Evolutionary conservation across 1,140 invertebrate species (phyloP), one percentile per base, ranked within the genome.

Genomic region (Cotesia chilonis): DNA sequence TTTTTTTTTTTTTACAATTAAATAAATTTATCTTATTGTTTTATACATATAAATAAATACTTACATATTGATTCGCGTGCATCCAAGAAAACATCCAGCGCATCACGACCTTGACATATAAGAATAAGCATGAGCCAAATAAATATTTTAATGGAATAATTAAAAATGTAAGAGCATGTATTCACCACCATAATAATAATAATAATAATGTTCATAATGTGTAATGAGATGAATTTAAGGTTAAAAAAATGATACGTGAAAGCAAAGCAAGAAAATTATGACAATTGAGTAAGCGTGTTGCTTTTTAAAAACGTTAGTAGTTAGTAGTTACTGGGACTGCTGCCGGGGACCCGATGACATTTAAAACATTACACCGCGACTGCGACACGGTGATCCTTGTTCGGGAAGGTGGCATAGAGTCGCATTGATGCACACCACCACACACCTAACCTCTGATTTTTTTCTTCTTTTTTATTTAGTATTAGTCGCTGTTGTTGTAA

Each of bases 101-200:
- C 35, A 59, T 51, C 60, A 64, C 74, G 74, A 75, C 74, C 74
- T 75, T 75, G 74, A 73, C 74, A 75, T 73, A 75, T 75, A 75
- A 75, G 70, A 71, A 63, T 41, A 37, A 28, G 3, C 28, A 28
- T 3, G 28, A 28, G 28, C 28, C 28, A 28, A 28, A 28, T 28
- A 28, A 2, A 28, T 28, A 28, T 28, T 28, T 28, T 28, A 28
- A 28, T 28, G 3, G 28, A 28, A 28, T 28, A 28, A 28, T 28
- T 28, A 28, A 28, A 28, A 28, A 28, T 28, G 1, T 28, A 28
- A 28, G 28, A 28, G 28, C 28, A 28, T 28, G 28, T 28, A 28
- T 4, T 55, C 54, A 7, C 47, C 54, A 55, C 12, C 54, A 55
- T 4, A 59, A 20, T 59, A 17, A 59, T 59, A 35, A 59, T 9